Evolutionary conservation across 2,797 vertebrate species (phyloP).

Genomic region (Hemitrygon akajei): DNA sequence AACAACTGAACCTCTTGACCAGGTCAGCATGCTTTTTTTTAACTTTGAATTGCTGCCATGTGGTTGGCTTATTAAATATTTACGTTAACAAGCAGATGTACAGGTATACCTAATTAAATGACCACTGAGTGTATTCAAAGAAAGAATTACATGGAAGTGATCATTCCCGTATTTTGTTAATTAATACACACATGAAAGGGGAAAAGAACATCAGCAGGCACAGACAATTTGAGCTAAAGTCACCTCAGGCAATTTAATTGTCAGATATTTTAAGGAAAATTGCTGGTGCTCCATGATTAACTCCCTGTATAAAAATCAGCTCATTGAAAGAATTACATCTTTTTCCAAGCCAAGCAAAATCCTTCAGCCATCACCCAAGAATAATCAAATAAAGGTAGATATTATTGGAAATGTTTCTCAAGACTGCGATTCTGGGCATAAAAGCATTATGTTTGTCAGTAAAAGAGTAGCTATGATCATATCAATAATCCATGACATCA

Average conservation of each 20-base stretch:
- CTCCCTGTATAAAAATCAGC: slow-evolving; percentile 50
- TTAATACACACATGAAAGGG: neutral
- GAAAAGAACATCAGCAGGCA: neutral
- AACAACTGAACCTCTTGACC: too few species aligned
- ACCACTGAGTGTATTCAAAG: neutral
- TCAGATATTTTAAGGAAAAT: slow-evolving; percentile 39
- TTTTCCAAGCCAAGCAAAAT: slow-evolving; percentile 53
- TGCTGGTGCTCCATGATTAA: slow-evolving; percentile 52
- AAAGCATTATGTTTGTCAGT: slow-evolving; percentile 78
- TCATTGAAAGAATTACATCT: slow-evolving; percentile 50
- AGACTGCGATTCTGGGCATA: slow-evolving; percentile 70
- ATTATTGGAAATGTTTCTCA: slow-evolving; percentile 75
- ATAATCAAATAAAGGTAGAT: slow-evolving; percentile 48
- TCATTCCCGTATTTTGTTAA: too few species aligned
- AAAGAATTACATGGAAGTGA: neutral
- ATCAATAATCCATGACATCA: slow-evolving; percentile 89
- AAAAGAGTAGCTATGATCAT: slow-evolving; percentile 77
- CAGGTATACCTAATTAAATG: too few species aligned
- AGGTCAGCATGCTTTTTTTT: too few species aligned
- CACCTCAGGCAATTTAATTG: slow-evolving; percentile 16
- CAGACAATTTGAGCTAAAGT: neutral
- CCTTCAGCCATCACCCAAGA: slow-evolving; percentile 43
- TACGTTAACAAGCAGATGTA: too few species aligned
- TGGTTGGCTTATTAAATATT: too few species aligned
- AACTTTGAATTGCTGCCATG: too few species aligned